Evolutionary conservation across 1,140 invertebrate species (phyloP), one percentile per base, ranked within the genome.

Genomic region (Geopemphigus sp.): DNA sequence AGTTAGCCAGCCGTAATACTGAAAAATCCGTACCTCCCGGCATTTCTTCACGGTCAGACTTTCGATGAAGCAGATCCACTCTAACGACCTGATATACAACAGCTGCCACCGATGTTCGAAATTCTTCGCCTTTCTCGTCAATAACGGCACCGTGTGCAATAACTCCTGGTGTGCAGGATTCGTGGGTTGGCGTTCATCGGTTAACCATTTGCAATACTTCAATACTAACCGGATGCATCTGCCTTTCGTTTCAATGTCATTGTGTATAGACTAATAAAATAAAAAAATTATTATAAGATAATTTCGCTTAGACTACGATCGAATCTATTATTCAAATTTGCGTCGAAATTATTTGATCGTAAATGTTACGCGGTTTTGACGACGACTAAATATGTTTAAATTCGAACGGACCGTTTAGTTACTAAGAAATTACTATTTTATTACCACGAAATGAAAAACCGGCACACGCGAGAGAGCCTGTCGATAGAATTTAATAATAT

Each of bases 1-100:
- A n/a, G n/a, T n/a, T n/a, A n/a, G n/a, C n/a, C n/a, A n/a, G n/a
- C n/a, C n/a, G n/a, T n/a, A n/a, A n/a, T n/a, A n/a, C n/a, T n/a
- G 5, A 22, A 68, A 5, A 68, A 50, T 78, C 47, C 80, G 70
- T 83, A 87, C 87, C 86, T 86, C 87, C 80, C 81, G 85, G 83
- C 83, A 84, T 81, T 86, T 82, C 53, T 84, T 84, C 59, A 84
- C 83, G 24, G 85, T 85, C 47, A 91, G 87, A 80, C 89, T 88
- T 85, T 94, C 93, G 82, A 94, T 87, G 84, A 92, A 89, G 86
- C 92, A 94, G 86, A 95, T 93, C 91, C 94, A 94, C 89, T 97
- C 95, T 83, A 96, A 88, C 26, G 93, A 92, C 82, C 92, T 88
- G 83, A 97, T 86, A 88, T 94, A 96, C 80, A 96, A 88, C 81